These are phyloP conservation scores for Champsocephalus gunnari DNA, from an alignment of 2,797 vertebrate genomes.

Conservation along the genomic window DNA sequence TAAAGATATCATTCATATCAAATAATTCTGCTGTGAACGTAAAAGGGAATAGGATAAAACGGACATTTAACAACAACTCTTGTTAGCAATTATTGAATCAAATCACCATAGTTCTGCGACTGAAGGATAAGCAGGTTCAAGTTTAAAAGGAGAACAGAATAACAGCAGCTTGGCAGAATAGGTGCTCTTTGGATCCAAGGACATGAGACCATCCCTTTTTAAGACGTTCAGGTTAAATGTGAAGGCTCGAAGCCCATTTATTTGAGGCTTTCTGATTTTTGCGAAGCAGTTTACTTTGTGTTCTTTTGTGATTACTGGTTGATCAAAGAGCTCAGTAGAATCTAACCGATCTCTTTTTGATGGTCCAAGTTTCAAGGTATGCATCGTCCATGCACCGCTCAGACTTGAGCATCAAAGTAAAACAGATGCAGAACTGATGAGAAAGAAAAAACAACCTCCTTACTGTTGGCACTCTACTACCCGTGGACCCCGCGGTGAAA, in stretches of 20 bases:
- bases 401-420: slow-evolving; percentile 21
- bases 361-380: not conserved
- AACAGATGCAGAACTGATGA: slow-evolving; percentile 22
- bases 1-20: slow-evolving; percentile 7
- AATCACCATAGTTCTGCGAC: not conserved
- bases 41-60: not conserved
- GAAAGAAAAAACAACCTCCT: slow-evolving; percentile 4
- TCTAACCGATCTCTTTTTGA: no score
- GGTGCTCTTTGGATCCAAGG: no score
- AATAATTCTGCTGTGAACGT: not conserved
- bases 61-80: not conserved
- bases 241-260: no score
- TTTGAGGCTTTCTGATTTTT: no score
- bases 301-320: no score
- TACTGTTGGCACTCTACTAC: not conserved
- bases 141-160: not conserved
- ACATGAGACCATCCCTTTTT: no score
- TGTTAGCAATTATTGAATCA: no score
- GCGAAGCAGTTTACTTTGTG: no score
- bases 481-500: not conserved
- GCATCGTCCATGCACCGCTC: not conserved
- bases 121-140: not conserved
- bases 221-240: no score
- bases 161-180: no score
- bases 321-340: no score